Base-by-base conservation (phyloP, 2,888 invertebrate species). In the Eristalis arbustorum region DNA sequence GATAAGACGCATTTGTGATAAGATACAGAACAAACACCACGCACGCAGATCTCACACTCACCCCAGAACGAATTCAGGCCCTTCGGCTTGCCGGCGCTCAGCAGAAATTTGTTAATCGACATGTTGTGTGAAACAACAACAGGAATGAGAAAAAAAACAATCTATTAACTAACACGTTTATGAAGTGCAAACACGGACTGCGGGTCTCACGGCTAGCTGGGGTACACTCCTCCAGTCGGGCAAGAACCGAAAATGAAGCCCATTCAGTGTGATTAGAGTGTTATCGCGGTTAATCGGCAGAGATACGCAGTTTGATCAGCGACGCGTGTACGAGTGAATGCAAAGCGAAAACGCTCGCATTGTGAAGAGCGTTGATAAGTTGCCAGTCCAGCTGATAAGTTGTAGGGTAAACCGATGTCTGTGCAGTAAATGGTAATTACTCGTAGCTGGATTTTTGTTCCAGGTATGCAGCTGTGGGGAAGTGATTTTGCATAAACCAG, bases 41-140 rank as follows among this genome's bases (percentile, higher is more conserved):
- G 64, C 28, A 37, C 31, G 25, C 31, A 57, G 18, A 56, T 57
- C 49, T 13, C 61, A 82, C 61, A 82, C 85, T 85, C 68, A 85
- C 85, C 85, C 69, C 77, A 85, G 49, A 85, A 71, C 18, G 77
- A 77, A 74, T 49, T 67, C 25, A 67, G n/a, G 14, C 63, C 57
- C 25, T 85, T 81, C 25, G 81, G 56, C 28, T 77, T 81, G 61
- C 73, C 37, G 31, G 69, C 57, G 67, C 78, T 63, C 42, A 77
- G 78, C 61, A 85, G 57, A 66, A 85, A 66, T 77, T 82, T 85
- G 66, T 82, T 85, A 62, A 85, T 77, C 74, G 81, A 82, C 66
- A 75, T 75, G 64, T 64, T 74, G 14, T n/a, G 56, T 61, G 18
- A 42, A 40, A 61, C 62, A 62, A 78, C 22, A 66, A 59, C 49